Evolutionary conservation across 2,888 invertebrate genomes (phyloP).

Genomic region (Melanostoma mellinum): DNA sequence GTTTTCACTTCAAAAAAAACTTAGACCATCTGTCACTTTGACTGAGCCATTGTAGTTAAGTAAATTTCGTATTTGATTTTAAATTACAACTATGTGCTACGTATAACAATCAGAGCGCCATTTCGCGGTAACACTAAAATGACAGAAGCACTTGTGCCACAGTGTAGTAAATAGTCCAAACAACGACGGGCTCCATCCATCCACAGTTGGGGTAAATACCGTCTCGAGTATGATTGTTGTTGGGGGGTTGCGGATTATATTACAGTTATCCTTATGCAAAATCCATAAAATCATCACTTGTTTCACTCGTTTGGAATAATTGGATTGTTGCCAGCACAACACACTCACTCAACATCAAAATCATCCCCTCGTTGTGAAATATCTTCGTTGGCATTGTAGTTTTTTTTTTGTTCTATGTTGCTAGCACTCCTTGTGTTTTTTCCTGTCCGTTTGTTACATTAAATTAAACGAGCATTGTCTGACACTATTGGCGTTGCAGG

Average conservation of each 20-base stretch:
- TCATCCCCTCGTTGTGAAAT: constrained; percentile 40
- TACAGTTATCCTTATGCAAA: constrained; percentile 71
- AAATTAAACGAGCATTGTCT: constrained; percentile 59
- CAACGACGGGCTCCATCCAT: neutral
- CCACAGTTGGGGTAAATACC: constrained; percentile 18
- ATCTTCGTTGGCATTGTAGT: constrained; percentile 4
- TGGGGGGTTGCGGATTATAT: constrained; percentile 48
- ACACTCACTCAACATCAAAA: constrained; percentile 61
- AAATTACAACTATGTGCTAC: constrained; percentile 34
- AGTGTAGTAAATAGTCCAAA: constrained; percentile 3
- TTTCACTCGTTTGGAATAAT: constrained; percentile 69
- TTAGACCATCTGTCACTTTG: constrained; percentile 21
- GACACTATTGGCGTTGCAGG: neutral
- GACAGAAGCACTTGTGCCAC: constrained; percentile 36
- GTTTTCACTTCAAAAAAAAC: no score
- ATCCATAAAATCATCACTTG: constrained; percentile 72
- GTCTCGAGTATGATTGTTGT: neutral
- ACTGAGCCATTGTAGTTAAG: constrained; percentile 28
- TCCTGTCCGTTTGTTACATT: constrained; percentile 46
- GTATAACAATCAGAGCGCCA: neutral
- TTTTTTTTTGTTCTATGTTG: constrained; percentile 3
- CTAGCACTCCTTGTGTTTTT: constrained; percentile 27
- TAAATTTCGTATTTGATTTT: constrained; percentile 41
- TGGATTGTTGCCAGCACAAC: constrained; percentile 71
- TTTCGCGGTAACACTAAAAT: constrained; percentile 55